Conservation (phyloP, 2,113 vertebrate genomes). For the Bos indicus region DNA sequence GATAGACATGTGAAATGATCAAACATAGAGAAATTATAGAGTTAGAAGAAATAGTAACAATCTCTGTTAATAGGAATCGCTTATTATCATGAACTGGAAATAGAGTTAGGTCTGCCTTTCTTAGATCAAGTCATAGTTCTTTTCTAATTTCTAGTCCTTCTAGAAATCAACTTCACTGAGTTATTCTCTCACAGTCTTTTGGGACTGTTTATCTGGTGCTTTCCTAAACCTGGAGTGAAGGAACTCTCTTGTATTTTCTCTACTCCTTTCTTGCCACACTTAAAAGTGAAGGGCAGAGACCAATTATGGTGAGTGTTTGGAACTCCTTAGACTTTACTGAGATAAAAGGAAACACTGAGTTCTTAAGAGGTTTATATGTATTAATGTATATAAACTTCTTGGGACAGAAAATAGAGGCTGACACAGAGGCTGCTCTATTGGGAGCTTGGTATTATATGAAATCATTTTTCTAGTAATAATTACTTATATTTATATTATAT, state of each 20-base stretch:
- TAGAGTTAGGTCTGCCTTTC: background rate
- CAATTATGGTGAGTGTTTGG: background rate
- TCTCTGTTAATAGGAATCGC: background rate
- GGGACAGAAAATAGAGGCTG: background rate
- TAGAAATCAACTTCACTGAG: background rate
- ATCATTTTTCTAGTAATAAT: background rate
- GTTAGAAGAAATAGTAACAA: background rate
- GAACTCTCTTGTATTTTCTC: background rate
- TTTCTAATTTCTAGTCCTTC: background rate
- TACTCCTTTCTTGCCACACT: background rate
- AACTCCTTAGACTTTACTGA: background rate
- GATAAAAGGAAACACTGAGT: background rate
- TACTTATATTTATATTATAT: background rate
- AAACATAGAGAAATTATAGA: background rate
- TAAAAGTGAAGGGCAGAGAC: background rate
- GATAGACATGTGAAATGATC: background rate
- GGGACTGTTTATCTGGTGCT: background rate
- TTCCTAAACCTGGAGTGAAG: background rate
- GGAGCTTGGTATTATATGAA: background rate
- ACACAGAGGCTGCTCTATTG: background rate
- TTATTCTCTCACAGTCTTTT: background rate
- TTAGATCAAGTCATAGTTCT: background rate
- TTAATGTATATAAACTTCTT: background rate
- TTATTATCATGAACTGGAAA: background rate
- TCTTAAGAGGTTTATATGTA: background rate